Base-by-base conservation (phyloP, 2,888 invertebrate genomes). In the Nemotelus pantherinus region DNA sequence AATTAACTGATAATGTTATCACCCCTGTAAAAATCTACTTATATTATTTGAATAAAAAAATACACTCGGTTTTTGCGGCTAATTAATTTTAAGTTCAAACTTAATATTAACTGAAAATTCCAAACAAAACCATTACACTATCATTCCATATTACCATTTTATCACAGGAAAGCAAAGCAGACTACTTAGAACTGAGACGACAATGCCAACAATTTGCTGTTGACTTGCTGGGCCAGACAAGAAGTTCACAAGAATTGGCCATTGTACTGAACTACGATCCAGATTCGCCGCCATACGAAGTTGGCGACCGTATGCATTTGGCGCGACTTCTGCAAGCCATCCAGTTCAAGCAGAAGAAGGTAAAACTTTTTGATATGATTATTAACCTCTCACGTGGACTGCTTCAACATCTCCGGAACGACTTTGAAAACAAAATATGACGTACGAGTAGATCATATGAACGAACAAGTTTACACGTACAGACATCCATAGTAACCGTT, bases 301-400 rank as follows among this genome's bases (percentile, higher is more conserved):
- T 92, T 2, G 95, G 94, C 0, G 94, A 95, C 81, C 93, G 94
- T 80, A 95, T 95, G 93, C 92, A 93, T 82, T 88, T 99, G 68
- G 93, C 95, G 0, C 89, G 97, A 70, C 88, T 99, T 74, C 96
- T 97, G 83, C 88, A 96, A 80, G 98, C 98, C 1, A 96, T 99
- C 79, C 91, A 94, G 83, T 97, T 95, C 85, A 96, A 97, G 84
- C 98, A 99, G 87, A 99, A 98, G 87, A 94, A 93, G 91, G 97
- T 96, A 83, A 25, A 25, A 25, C 25, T 25, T 25, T 25, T 25
- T 25, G 25, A 25, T 25, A 25, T 25, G 25, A 82, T 47, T 55
- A 57, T 41, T 39, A n/a, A 68, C 3, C 6, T 45, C 25, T 25
- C 25, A 25, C 25, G 25, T 25, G 25, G 25, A 25, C 25, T 25